Percentiles rank a stretch among this genome's conserved stretches.
Conservation (phyloP, 2,797 vertebrate genomes). For the Lophotriccus pileatus region DNA sequence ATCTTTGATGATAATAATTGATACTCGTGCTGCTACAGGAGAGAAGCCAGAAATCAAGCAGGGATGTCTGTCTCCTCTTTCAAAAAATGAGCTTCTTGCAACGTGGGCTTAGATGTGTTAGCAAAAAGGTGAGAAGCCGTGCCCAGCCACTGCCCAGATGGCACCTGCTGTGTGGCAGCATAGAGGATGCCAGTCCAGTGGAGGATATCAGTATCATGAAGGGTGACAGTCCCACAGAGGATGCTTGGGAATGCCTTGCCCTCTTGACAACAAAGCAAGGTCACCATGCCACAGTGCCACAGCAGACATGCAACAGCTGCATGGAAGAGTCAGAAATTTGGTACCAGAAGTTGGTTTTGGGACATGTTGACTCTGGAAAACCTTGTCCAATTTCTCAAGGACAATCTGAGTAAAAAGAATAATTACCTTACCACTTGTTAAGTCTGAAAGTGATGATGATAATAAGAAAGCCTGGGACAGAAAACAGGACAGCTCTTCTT, state of each 20-base stretch:
- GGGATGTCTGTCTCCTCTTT: neutral
- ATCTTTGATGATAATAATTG: neutral
- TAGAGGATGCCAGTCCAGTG: neutral
- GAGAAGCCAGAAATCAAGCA: neutral
- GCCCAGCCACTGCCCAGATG: neutral
- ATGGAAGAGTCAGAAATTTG: neutral
- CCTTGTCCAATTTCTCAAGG: neutral
- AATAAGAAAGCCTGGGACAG: neutral
- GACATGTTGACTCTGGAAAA: neutral
- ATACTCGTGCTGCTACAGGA: neutral
- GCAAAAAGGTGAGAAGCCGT: neutral
- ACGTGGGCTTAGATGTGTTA: neutral
- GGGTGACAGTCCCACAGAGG: accelerated
- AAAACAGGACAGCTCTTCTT: neutral
- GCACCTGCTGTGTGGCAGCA: neutral
- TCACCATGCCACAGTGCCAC: neutral
- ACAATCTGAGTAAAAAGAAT: neutral
- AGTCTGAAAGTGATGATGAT: neutral
- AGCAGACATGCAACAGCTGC: neutral
- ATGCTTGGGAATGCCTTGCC: neutral
- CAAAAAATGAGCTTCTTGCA: neutral
- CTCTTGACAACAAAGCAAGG: neutral
- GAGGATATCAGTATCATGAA: too few species aligned
- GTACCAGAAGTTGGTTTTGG: neutral
- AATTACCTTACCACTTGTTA: neutral